Base-by-base conservation (phyloP, 2,113 vertebrate species). In the Emydura subglobosa region DNA sequence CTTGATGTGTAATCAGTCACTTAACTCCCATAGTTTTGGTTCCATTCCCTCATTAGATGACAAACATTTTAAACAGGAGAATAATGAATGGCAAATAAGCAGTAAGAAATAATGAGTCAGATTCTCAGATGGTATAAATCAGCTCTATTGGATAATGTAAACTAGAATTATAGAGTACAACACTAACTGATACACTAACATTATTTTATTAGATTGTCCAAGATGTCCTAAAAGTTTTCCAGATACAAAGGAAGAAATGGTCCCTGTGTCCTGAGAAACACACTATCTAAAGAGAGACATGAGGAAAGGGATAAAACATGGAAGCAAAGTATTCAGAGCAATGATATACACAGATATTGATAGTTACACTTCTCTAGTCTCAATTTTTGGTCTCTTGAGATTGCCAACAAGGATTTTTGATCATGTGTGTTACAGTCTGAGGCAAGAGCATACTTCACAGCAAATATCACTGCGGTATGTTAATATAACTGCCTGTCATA, bases 301-400 rank as follows among this genome's bases (percentile, higher is more conserved):
- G 34, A 34, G 65, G 31, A 68, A 68, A 68, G 65, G 65, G 2
- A 8, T 44, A 65, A 81, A 87, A 84, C 57, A 82, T 0, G 2
- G 1, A 14, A 0, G 0, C 1, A 85, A 85, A 87, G 0, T 0
- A 0, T 42, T 91, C 59, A 78, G 34, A 7, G 13, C 68, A 61
- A n/a, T 79, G 3, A 13, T 90, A 79, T 79, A 0, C 54, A 9
- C 14, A 61, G 2, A 0, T 82, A 27, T 85, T 87, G 34, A 82
- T 34, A 42, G 55, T 76, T 76, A 93, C 10, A 54, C 7, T 79
- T 76, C 50, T 68, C 24, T 57, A 3, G 3, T 2, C 0, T 83
- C 81, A 42, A 3, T 86, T 90, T 25, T 14, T 21, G 68, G 22
- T 4, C 2, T 59, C 42, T 49, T 39, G 7, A 51, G 65, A 68